Evolutionary conservation across 2,113 vertebrate species (phyloP), one percentile per base, ranked within the genome.

Genomic region (Heterochromis multidens): DNA sequence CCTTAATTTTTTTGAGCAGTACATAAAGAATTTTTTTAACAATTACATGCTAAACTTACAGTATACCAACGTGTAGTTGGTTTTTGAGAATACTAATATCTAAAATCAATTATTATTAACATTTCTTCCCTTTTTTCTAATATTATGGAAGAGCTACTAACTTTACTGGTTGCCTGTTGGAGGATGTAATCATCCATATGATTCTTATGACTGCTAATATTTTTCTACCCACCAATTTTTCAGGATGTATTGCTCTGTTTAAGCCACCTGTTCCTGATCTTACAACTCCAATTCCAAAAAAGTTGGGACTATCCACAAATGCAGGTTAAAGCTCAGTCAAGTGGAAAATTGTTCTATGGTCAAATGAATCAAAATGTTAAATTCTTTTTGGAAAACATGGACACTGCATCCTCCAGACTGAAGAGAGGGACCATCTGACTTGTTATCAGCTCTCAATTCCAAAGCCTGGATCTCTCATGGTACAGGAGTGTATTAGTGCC

Each of bases 11-110:
- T n/a, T n/a, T n/a, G n/a, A n/a, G n/a, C n/a, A n/a, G n/a, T n/a
- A 31, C 5, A 31, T 5, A 31, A 5, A 31, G 31, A 31, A 5
- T 4, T 5, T 5, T 31, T 31, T 31, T 31, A 31, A 31, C 31
- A 31, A 31, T 4, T 31, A 59, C 23, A 60, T 27, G 11, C n/a
- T 9, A 25, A 4, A 29, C 14, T 11, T 58, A 12, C 11, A 10
- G 8, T 60, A 60, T n/a, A 27, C 1, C 35, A 78, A 40, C 29
- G 29, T 59, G 4, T 35, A 35, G 31, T n/a, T 31, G 3, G 43
- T 43, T 43, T 43, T 27, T 67, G 14, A 67, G 23, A 25, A 0
- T 3, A 43, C 43, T 25, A 25, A 43, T 27, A 17, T 8, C 0
- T 35, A 35, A 37, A 25, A 57, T 35, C 23, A 23, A 77, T 57